Base-by-base conservation (phyloP, 2,797 vertebrate species). In the Pangasius mekongensis region DNA sequence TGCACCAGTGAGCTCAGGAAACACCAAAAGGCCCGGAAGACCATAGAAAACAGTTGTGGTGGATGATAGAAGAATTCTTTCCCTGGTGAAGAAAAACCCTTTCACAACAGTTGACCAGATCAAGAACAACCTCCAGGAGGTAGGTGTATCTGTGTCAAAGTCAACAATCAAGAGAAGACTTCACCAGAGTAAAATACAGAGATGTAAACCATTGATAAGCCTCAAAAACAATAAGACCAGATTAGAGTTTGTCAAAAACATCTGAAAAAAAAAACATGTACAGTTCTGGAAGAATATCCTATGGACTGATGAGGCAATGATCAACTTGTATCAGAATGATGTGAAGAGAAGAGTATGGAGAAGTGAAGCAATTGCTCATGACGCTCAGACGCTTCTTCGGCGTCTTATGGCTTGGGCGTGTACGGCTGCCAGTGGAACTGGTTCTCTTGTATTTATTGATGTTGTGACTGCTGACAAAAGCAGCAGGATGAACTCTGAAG, bases 71-170 rank as follows among this genome's bases (percentile, higher is more conserved):
- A 78, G 2, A 78, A 33, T 56, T 78, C 49, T 18, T 54, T 54
- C n/a, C 49, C n/a, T 54, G 16, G 2, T 47, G 71, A 74, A 24
- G 22, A 27, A 76, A n/a, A 27, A 49, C 24, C 24, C 13, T 5
- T 76, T 49, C 47, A 76, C 39, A 74, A n/a, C 39, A 74, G 39
- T 47, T 47, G 24, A 76, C 13, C 73, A 49, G 73, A 74, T 74
- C 39, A 27, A 36, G 16, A 67, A 67, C n/a, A 14, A 18, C 66
- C 66, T 67, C 66, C 66, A 33, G 66, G 66, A 30, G 14, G 64
- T 67, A 47, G 71, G 39, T 73, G 69, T 73, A 73, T 73, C 22
- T 43, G 43, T 52, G 47, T 77, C 74, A 52, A 49, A 77, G 74
- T 7, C 74, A 77, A 30, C 14, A 54, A 77, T 30, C 74, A 20